phyloP scores from a whole-genome alignment of 2,113 vertebrate genomes.

The Hippolais icterina region DNA sequence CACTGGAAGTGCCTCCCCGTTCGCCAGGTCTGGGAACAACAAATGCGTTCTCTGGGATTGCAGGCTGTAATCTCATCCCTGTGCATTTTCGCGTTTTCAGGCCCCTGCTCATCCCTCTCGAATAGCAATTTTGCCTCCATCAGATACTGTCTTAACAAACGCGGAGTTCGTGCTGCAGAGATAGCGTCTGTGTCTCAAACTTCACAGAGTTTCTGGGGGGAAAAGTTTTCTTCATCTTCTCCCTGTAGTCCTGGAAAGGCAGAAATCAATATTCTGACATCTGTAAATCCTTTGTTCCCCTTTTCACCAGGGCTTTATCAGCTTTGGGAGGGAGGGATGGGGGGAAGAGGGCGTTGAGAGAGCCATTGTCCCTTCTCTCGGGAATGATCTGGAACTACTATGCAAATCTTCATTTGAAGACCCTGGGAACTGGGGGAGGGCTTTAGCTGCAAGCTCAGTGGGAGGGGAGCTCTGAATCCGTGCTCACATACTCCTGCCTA shows the following conservation, averaged over 20 bases:
- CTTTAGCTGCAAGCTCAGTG: conserved; percentile 35
- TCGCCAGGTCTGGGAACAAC: neutral
- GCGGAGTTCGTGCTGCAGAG: neutral
- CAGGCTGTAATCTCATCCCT: conserved; percentile 1
- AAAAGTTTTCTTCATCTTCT: conserved; percentile 3
- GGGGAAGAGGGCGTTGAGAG: neutral
- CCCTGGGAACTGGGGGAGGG: conserved; percentile 67
- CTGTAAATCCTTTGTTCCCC: conserved; percentile 50
- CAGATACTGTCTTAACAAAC: neutral
- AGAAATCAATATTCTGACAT: conserved; percentile 59
- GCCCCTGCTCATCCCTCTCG: neutral
- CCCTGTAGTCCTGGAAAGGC: neutral
- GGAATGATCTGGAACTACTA: conserved; percentile 56
- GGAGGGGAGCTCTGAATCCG: conserved; percentile 18
- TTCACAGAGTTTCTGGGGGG: conserved; percentile 17
- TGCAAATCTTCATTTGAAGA: conserved; percentile 71
- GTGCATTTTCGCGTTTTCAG: neutral
- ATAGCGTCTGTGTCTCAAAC: neutral
- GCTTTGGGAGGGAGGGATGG: conserved; percentile 1
- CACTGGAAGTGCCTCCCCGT: neutral
- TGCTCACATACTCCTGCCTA: neutral
- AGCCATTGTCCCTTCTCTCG: conserved; percentile 49
- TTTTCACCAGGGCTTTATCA: conserved; percentile 40
- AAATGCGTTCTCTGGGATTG: neutral
- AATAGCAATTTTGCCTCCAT: neutral